These are phyloP conservation scores for Perodicticus potto DNA, from an alignment of 2,797 vertebrate genomes.

Conservation along the genomic window DNA sequence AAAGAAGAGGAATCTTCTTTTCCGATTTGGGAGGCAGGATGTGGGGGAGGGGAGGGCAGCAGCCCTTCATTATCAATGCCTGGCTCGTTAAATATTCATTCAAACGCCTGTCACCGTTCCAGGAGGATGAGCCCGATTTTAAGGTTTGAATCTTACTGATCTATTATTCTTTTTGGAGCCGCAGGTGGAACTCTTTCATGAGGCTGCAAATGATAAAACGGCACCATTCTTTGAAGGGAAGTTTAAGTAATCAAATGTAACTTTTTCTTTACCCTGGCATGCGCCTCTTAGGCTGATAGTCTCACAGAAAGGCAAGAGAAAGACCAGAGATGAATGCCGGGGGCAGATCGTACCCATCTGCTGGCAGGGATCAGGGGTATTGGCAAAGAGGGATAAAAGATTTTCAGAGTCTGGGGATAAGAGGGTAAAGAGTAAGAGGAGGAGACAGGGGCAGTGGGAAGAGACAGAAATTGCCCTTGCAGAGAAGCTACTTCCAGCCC, in stretches of 20 bases:
- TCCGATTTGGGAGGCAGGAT: not conserved
- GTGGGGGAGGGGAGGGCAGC: not conserved
- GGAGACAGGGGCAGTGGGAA: not conserved
- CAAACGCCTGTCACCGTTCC: slow-evolving; percentile 72
- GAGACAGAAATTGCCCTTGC: not conserved
- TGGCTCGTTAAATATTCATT: slow-evolving; percentile 83
- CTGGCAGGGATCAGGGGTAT: not conserved
- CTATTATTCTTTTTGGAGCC: slow-evolving; percentile 87
- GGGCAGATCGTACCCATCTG: not conserved
- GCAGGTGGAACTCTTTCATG: slow-evolving; percentile 82
- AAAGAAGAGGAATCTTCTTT: slow-evolving; percentile 64
- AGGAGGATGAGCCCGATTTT: slow-evolving; percentile 66
- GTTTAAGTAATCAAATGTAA: slow-evolving; percentile 67
- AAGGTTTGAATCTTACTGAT: slow-evolving; percentile 83
- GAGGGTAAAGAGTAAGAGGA: too few relatives aligned
- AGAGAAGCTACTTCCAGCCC: not conserved
- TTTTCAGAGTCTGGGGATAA: not conserved
- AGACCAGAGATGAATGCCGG: not conserved
- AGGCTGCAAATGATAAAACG: slow-evolving; percentile 78
- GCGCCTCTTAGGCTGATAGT: not conserved
- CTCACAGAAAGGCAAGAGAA: not conserved
- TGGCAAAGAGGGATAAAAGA: not conserved
- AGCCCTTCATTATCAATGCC: slow-evolving; percentile 81
- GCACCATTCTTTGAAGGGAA: slow-evolving; percentile 81
- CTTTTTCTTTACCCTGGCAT: not conserved